Evolutionary conservation across 2,113 vertebrate genomes (phyloP).

Genomic region (Oryzias javanicus): DNA sequence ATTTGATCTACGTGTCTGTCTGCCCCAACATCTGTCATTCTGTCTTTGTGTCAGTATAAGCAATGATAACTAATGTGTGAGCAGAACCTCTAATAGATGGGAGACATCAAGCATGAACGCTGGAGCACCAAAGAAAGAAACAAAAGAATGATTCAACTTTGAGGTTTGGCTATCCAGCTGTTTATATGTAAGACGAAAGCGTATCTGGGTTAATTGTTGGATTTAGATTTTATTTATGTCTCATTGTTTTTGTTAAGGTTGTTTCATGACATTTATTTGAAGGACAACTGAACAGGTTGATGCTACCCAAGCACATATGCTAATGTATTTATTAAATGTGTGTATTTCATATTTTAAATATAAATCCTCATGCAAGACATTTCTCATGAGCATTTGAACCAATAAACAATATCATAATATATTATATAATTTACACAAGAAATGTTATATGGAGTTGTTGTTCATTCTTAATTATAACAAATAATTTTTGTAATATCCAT

Average conservation of each 20-base stretch:
- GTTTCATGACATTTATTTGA: conserved; percentile 42
- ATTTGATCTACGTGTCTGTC: conserved; percentile 38
- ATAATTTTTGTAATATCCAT: no score
- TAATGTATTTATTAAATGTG: no score
- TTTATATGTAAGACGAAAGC: background rate
- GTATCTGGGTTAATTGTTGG: background rate
- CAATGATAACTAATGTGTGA: conserved; percentile 27
- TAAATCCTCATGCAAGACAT: no score
- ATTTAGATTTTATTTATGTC: background rate
- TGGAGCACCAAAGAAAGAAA: conserved; percentile 4
- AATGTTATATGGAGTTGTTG: no score
- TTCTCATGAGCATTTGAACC: no score
- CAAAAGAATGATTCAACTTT: conserved; percentile 10
- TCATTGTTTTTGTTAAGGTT: background rate
- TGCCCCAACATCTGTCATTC: conserved; percentile 49
- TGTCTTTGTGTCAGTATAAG: conserved; percentile 38
- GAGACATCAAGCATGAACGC: conserved; percentile 1
- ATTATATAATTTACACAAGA: no score
- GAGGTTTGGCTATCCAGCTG: background rate
- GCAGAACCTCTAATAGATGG: conserved; percentile 12
- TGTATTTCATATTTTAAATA: no score
- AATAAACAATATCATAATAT: no score
- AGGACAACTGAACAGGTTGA: background rate
- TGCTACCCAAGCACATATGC: no score
- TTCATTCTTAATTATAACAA: no score